Evolutionary conservation across 2,113 vertebrate genomes (phyloP).

Genomic region (Forbesichthys papilliferus): DNA sequence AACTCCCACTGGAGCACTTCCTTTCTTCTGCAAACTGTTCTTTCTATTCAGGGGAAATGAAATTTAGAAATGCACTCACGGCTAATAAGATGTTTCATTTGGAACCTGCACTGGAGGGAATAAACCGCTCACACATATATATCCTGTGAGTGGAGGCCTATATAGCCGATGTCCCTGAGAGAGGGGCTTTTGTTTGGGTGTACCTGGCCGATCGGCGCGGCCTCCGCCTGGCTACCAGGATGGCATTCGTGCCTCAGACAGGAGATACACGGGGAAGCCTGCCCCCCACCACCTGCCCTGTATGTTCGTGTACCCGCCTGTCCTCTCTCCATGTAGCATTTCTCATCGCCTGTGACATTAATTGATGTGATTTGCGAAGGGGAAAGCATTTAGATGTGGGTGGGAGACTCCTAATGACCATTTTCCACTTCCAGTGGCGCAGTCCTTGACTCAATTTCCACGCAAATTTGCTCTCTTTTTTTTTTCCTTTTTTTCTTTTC

Average conservation of each 20-base stretch:
- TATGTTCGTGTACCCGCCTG: conserved; percentile 70
- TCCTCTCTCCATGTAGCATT: conserved; percentile 74
- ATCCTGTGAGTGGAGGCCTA: conserved; percentile 14
- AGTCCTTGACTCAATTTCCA: conserved; percentile 75
- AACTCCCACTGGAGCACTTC: conserved; percentile 57
- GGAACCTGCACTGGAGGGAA: conserved; percentile 41
- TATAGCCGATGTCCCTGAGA: conserved; percentile 16
- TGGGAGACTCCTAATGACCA: conserved; percentile 81
- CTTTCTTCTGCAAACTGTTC: conserved; percentile 47
- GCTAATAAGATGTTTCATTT: conserved; percentile 60
- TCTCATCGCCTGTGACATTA: conserved; percentile 76
- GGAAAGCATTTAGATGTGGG: conserved; percentile 76
- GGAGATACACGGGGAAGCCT: conserved; percentile 59
- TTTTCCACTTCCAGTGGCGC: conserved; percentile 78
- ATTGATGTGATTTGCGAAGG: conserved; percentile 80
- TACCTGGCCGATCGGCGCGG: conserved; percentile 52
- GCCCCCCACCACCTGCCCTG: conserved; percentile 71
- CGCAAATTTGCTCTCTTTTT: conserved; percentile 68
- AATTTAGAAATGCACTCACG: conserved; percentile 56
- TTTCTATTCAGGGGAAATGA: conserved; percentile 57
- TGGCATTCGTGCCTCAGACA: conserved; percentile 40
- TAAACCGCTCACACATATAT: conserved; percentile 24
- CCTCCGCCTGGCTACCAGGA: conserved; percentile 31
- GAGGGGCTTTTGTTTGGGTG: not conserved
- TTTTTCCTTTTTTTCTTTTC: conserved; percentile 72